Conservation (phyloP, 2,797 vertebrate genomes). For the Prionace glauca region DNA sequence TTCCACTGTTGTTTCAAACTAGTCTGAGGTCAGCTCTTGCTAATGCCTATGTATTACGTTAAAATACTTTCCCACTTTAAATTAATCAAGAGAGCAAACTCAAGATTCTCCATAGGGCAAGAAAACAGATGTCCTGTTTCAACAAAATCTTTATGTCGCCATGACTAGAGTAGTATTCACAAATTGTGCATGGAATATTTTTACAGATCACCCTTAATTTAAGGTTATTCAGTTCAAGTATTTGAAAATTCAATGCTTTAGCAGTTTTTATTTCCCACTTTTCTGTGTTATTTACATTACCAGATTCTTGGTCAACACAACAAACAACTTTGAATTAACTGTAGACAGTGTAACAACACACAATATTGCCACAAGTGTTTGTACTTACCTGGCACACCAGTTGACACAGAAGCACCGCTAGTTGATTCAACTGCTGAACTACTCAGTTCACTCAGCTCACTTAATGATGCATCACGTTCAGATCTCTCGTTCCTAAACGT, state of each 20-base stretch:
- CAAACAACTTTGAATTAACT: too few relatives aligned
- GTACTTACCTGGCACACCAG: constrained; percentile 25
- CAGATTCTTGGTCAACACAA: background rate
- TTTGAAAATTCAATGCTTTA: background rate
- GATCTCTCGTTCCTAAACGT: background rate
- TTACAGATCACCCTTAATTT: background rate
- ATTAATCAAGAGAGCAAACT: background rate
- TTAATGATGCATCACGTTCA: background rate
- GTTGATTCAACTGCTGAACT: background rate
- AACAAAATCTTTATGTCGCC: background rate
- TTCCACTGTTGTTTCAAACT: background rate
- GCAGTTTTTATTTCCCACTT: background rate
- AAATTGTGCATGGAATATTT: background rate
- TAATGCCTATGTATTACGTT: background rate
- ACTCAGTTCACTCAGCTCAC: background rate
- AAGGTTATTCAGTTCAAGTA: background rate
- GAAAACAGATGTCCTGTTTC: background rate
- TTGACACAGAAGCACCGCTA: background rate
- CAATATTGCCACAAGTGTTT: background rate
- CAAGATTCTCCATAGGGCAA: background rate
- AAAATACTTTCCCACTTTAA: background rate
- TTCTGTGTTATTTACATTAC: background rate
- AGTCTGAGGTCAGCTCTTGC: background rate
- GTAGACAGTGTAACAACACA: background rate
- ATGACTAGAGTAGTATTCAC: background rate